A percentile compares a stretch with the other conserved stretches of the same genome.
Evolutionary conservation across 2,113 vertebrate species (phyloP).

Genomic region (Oncorhynchus nerka): DNA sequence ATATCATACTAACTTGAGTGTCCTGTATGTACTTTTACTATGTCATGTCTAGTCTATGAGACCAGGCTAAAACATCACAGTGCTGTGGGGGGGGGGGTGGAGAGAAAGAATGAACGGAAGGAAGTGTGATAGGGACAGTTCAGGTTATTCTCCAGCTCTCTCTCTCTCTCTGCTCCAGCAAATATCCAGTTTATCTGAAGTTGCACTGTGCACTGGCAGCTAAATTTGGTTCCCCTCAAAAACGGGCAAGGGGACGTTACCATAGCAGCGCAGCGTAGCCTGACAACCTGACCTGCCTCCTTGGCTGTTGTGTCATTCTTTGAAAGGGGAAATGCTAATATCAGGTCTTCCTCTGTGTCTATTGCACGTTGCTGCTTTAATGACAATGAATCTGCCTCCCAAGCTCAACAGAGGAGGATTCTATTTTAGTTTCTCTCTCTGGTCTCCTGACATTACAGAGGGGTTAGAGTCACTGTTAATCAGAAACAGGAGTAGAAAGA

Average conservation of each 20-base stretch:
- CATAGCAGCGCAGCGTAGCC: slow-evolving; percentile 42
- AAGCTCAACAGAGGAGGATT: not conserved
- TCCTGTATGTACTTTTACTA: too few relatives aligned
- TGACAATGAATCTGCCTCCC: not conserved
- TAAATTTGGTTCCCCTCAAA: slow-evolving; percentile 7
- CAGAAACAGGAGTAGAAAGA: not conserved
- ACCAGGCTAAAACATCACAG: slow-evolving; percentile 2
- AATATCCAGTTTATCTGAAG: not conserved
- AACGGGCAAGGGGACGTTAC: slow-evolving; percentile 32
- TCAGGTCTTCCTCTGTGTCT: not conserved
- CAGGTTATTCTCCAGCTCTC: not conserved
- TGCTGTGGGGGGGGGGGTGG: not conserved
- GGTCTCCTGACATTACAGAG: not conserved
- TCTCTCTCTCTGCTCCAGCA: not conserved
- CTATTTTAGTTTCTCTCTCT: not conserved
- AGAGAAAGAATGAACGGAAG: not conserved
- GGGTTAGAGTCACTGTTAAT: not conserved
- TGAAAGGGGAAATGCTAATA: not conserved
- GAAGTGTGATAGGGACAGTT: slow-evolving; percentile 2
- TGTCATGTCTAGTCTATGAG: too few relatives aligned
- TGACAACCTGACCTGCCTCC: slow-evolving; percentile 44
- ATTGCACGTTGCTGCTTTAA: not conserved
- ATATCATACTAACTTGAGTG: too few relatives aligned
- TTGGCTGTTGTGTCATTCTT: slow-evolving; percentile 9
- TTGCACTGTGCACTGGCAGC: not conserved